These are phyloP conservation scores for Lucilia sericata DNA, from an alignment of 1,140 invertebrate species.

Conservation along the genomic window DNA sequence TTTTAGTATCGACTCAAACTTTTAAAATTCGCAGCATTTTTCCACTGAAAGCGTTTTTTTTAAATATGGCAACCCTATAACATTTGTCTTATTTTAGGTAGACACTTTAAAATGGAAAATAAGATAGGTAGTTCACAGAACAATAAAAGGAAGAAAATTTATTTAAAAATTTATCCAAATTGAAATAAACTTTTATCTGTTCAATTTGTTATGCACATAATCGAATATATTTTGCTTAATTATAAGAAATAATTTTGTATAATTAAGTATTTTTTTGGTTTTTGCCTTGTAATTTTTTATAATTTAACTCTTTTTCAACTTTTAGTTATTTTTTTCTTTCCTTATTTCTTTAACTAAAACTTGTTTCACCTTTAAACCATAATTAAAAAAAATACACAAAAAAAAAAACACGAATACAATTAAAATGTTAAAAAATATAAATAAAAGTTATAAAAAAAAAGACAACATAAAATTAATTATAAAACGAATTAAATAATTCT, in stretches of 20 bases:
- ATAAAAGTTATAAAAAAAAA: background rate
- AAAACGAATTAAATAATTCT: background rate
- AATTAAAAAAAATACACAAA: background rate
- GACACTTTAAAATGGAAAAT: conserved; percentile 13
- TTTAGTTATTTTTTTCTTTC: background rate
- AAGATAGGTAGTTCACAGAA: background rate
- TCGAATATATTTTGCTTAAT: too few species aligned
- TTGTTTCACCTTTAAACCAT: conserved; percentile 15
- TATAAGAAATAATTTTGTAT: too few species aligned
- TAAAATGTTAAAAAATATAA: background rate
- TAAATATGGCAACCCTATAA: background rate
- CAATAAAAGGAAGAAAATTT: background rate
- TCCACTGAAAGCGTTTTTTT: too few species aligned
- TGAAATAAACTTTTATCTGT: too few species aligned
- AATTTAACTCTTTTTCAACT: background rate
- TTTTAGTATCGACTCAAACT: too few species aligned
- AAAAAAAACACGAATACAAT: background rate
- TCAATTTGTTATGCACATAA: too few species aligned
- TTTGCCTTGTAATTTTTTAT: background rate
- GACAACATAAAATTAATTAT: background rate
- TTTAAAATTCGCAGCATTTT: too few species aligned
- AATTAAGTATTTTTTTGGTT: background rate
- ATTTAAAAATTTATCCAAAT: background rate
- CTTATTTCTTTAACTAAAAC: background rate
- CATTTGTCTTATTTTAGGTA: conserved; percentile 15